Base-by-base conservation (phyloP, 2,888 invertebrate species). In the Parascotia fuliginaria region DNA sequence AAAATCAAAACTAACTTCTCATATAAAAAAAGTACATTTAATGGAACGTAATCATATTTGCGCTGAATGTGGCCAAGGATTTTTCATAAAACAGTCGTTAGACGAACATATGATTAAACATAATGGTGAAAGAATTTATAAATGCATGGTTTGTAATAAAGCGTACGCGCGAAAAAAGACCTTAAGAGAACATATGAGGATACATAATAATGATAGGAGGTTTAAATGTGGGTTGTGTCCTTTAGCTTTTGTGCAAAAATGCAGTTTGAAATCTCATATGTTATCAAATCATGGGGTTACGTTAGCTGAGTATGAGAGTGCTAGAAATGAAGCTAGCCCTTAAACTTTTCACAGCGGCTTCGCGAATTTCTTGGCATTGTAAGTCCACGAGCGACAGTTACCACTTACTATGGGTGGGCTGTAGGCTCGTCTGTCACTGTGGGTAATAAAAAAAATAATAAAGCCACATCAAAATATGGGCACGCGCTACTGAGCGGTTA, bases 51-150 rank as follows among this genome's bases (percentile, higher is more conserved):
- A 91, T 52, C 88, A 90, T 28, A 85, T 80, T 0, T 91, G 90
- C n/a, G 44, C 81, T 0, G 85, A 85, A 9, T 92, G 91, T 38
- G 91, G 88, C 0, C 86, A 85, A 39, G 87, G 87, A 0, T 91
- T 91, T 37, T 90, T 90, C 34, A 84, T 87, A 0, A 89, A 89
- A 13, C 88, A 88, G 7, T 82, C 82, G 0, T 56, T 91, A 1
- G 86, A 89, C 1, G 89, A 89, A 4, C 91, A 92, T 42, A 89
- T 89, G 91, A 73, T 91, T 0, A 87, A 85, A 2, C 91, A 92
- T 56, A 86, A 85, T 9, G 91, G 90, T 0, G 87, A 90, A 15
- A 69, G 85, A 9, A 85, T 88, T 0, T 87, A 81, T 29, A 84
- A 87, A 27, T 91, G 91, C 50, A 78, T 69, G 0, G 85, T 89